Conservation (phyloP, 2,888 invertebrate genomes). For the Sclerodermus sp. region DNA sequence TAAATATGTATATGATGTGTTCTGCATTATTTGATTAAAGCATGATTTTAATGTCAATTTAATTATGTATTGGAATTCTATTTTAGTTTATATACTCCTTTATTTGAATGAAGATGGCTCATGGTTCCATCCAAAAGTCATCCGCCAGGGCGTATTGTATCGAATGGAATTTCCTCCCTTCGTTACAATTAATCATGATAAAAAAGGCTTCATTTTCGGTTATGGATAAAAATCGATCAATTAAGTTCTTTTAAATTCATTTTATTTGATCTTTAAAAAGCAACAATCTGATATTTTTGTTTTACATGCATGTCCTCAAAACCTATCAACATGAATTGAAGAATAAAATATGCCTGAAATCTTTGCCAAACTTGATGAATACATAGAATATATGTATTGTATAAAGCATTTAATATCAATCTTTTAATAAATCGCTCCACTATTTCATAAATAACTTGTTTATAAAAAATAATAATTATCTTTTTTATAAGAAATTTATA, state of each 20-base stretch:
- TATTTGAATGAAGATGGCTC: too few relatives aligned
- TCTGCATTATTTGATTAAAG: too few relatives aligned
- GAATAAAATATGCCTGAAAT: background rate
- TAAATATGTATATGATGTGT: slow-evolving; percentile 6
- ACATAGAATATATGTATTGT: slow-evolving; percentile 1
- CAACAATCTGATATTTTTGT: slow-evolving; percentile 24
- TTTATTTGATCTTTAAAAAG: slow-evolving; percentile 26
- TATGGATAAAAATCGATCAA: background rate
- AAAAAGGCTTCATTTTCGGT: too few relatives aligned
- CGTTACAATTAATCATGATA: too few relatives aligned
- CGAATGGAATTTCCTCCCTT: background rate
- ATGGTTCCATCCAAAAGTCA: too few relatives aligned
- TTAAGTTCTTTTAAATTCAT: slow-evolving; percentile 5
- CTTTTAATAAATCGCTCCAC: background rate
- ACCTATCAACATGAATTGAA: too few relatives aligned
- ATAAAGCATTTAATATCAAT: background rate
- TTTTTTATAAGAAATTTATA: slow-evolving; percentile 1
- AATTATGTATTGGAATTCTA: slow-evolving; percentile 1
- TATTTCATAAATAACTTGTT: slow-evolving; percentile 16
- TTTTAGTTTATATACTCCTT: background rate
- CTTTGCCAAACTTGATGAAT: background rate
- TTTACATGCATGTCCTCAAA: slow-evolving; percentile 5
- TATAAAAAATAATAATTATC: slow-evolving; percentile 28
- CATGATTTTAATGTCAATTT: too few relatives aligned
- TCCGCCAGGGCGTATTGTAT: too few relatives aligned